Base-by-base conservation (phyloP, 2,888 invertebrate species). In the Slavum lentiscoides region DNA sequence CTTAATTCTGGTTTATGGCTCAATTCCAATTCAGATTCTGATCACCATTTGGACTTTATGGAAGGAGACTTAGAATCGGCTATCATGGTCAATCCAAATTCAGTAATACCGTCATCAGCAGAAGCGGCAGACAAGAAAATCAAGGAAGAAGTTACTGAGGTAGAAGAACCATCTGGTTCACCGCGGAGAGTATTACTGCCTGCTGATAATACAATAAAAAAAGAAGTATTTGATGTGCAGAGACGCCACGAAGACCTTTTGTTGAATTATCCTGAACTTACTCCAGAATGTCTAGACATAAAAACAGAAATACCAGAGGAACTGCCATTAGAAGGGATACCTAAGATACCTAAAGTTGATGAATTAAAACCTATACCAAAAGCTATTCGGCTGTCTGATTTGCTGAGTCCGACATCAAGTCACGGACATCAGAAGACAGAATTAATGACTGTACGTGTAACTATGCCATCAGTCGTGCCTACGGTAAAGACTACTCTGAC, bases 11-110 rank as follows among this genome's bases (percentile, higher is more conserved):
- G 64, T 58, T 55, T 80, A 39, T 80, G 80, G 80, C 72, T 80
- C 2, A 75, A 74, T 69, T 83, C 83, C 2, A 75, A 74, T 69
- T 83, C 83, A 1, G 83, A 84, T 82, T 83, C 83, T 23, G 82
- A 83, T 82, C 81, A 83, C 74, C 83, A 83, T 75, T 81, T 84
- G 62, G 83, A 83, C 76, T 84, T 83, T 21, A 82, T 84, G 55
- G 84, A 83, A 74, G 84, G 83, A 0, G 84, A 83, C 39, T 83
- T 83, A 74, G 84, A 84, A 55, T 83, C 83, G 3, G 91, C 91
- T 84, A 90, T 91, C 83, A 92, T 95, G 90, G 96, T 96, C 8
- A 95, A 96, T 88, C 96, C 96, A 7, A 95, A 94, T 85, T 94
- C 93, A 43, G 95, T 95, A 66, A 93, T 95, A 92, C 95, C 96